Evolutionary conservation across 2,888 invertebrate species (phyloP).

Genomic region (Dynastes grantii): DNA sequence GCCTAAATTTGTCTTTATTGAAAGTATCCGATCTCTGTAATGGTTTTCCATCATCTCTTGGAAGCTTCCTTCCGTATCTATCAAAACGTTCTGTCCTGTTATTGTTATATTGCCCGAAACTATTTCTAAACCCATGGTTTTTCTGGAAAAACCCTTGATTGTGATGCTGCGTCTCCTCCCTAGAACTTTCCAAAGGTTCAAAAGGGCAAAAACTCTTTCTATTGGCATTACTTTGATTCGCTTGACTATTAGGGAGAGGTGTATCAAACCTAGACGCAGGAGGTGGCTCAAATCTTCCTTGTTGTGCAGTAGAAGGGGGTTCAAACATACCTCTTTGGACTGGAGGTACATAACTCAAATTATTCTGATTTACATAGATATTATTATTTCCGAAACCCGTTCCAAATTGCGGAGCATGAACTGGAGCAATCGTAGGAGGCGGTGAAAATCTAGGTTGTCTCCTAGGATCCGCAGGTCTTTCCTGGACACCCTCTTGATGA

Average conservation of each 20-base stretch:
- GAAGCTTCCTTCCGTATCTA: conserved; percentile 41
- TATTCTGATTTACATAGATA: neutral
- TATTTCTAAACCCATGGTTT: neutral
- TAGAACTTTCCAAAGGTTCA: conserved; percentile 43
- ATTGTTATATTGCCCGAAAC: neutral
- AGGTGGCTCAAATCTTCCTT: conserved; percentile 26
- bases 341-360: conserved; percentile 20
- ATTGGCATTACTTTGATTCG: neutral
- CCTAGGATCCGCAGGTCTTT: neutral
- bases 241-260: neutral
- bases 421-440: neutral
- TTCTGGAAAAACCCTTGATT: conserved; percentile 11
- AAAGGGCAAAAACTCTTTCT: conserved; percentile 50
- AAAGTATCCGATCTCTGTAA: conserved; percentile 12
- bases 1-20: conserved; percentile 5
- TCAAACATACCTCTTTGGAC: conserved; percentile 15
- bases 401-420: neutral
- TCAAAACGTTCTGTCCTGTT: conserved; percentile 18
- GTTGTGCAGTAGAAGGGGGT: neutral
- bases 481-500: neutral
- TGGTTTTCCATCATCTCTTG: conserved; percentile 27
- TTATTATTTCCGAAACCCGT: neutral
- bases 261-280: neutral
- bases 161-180: conserved; percentile 6
- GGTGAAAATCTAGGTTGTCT: conserved; percentile 36